Evolutionary conservation across 2,113 vertebrate genomes (phyloP), one percentile per base, ranked within the genome.

Genomic region (Podocnemis expansa): DNA sequence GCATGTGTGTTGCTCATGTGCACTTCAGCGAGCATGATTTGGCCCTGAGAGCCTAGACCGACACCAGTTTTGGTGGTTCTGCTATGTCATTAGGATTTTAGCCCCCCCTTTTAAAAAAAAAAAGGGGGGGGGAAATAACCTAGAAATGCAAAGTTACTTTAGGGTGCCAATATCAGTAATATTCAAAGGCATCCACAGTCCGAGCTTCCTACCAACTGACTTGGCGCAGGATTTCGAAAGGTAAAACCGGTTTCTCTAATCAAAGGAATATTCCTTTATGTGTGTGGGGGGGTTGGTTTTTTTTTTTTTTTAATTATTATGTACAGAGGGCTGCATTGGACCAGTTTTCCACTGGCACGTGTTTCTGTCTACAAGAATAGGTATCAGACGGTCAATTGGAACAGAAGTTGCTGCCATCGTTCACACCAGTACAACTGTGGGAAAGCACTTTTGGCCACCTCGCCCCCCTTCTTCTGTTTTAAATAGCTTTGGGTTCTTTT

Each of bases 41-140:
- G 95, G 97, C 91, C 93, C 97, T 85, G 79, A 2, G 5, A 86
- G 90, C 84, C 90, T 88, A 89, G 43, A 31, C 8, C 76, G 96
- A 92, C 73, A 89, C 91, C 94, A 93, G 93, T 91, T 93, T 79
- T 2, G 29, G 88, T 97, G 97, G 95, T 84, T 96, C 90, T 96
- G 96, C 91, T 97, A 94, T 97, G 11, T 78, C 63, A 43, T 91
- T 93, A 85, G 47, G 5, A 2, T 93, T 94, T 52, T 63, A 80
- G 80, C 91, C 90, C 78, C 70, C 60, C 92, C 17, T 52, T 52
- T 52, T 90, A 60, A 88, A 78, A 91, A 34, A 81, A 49, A 31
- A 63, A 47, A 47, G 10, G 6, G 10, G 10, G 10, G 6, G 10
- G 10, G 10, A 78, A 70, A 47, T 82, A 60, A 29, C 95, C 73